A percentile compares a stretch with the other conserved stretches of the same genome.
These are phyloP conservation scores for Agrotis segetum DNA, from an alignment of 2,888 invertebrate genomes.

Conservation along the genomic window DNA sequence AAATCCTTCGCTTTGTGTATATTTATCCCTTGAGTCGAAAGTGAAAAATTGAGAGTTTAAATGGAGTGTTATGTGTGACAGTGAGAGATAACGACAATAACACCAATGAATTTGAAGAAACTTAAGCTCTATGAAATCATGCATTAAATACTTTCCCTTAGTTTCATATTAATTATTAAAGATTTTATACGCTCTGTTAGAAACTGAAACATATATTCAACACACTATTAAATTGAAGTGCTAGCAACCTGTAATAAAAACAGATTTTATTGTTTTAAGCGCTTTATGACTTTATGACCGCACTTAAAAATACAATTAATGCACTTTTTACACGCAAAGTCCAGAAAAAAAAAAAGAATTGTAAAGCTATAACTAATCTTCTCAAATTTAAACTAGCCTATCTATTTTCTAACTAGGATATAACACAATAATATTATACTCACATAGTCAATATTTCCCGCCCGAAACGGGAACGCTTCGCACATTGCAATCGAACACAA, in stretches of 20 bases:
- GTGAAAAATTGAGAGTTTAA: too few relatives aligned
- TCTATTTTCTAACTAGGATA: too few relatives aligned
- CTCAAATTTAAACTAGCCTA: neutral
- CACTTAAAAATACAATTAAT: neutral
- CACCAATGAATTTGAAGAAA: neutral
- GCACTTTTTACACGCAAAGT: neutral
- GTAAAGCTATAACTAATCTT: neutral
- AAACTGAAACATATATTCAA: neutral
- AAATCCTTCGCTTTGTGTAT: too few relatives aligned
- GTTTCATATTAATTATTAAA: neutral
- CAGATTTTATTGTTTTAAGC: neutral
- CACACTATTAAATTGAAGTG: too few relatives aligned
- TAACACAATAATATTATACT: constrained; percentile 66
- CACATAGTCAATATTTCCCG: constrained; percentile 85
- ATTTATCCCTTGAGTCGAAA: too few relatives aligned
- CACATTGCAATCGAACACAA: constrained; percentile 71
- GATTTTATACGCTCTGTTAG: neutral
- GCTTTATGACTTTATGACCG: neutral
- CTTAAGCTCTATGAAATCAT: neutral
- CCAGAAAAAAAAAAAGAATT: neutral
- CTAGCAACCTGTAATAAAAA: neutral
- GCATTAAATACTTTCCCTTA: neutral
- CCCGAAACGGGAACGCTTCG: constrained; percentile 77
- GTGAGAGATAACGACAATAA: neutral
- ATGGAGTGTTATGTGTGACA: too few relatives aligned